A percentile compares a stretch with the other conserved stretches of the same genome.
phyloP scores from a whole-genome alignment of 2,888 invertebrate genomes.

The Tenthredo livida region DNA sequence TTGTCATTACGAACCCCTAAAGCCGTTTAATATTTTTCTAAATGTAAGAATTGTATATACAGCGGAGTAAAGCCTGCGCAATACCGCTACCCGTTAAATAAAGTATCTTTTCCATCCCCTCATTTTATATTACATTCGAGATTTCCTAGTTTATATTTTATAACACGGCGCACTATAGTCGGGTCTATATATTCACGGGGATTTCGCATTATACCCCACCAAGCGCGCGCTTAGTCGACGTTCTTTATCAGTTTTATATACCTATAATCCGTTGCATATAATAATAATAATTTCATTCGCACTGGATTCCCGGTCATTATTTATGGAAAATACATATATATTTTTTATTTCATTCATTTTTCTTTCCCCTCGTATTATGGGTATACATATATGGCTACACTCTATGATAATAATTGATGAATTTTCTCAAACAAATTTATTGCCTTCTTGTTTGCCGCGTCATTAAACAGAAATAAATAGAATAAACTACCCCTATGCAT shows the following conservation, averaged over 20 bases:
- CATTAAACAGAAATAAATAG: neutral
- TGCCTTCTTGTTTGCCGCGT: neutral
- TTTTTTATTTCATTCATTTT: neutral
- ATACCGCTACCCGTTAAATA: slow-evolving; percentile 30
- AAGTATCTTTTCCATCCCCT: slow-evolving; percentile 28
- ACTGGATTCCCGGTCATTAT: neutral
- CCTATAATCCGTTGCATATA: slow-evolving; percentile 8
- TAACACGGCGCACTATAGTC: neutral
- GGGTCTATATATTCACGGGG: neutral
- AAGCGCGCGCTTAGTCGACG: neutral
- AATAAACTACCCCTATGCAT: neutral
- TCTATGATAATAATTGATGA: too few species aligned
- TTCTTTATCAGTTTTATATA: slow-evolving; percentile 12
- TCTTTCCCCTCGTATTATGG: too few species aligned
- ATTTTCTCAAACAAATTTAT: neutral
- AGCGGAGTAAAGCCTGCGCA: neutral
- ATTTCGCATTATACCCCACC: neutral
- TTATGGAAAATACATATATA: too few species aligned
- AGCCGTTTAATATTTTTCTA: slow-evolving; percentile 28
- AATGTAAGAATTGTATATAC: neutral
- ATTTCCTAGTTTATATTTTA: slow-evolving; percentile 17
- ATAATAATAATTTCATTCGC: neutral
- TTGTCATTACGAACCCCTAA: slow-evolving; percentile 16
- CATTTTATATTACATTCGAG: slow-evolving; percentile 26
- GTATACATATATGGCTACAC: too few species aligned